Conservation (phyloP, 2,888 invertebrate genomes). For the Apamea anceps region DNA sequence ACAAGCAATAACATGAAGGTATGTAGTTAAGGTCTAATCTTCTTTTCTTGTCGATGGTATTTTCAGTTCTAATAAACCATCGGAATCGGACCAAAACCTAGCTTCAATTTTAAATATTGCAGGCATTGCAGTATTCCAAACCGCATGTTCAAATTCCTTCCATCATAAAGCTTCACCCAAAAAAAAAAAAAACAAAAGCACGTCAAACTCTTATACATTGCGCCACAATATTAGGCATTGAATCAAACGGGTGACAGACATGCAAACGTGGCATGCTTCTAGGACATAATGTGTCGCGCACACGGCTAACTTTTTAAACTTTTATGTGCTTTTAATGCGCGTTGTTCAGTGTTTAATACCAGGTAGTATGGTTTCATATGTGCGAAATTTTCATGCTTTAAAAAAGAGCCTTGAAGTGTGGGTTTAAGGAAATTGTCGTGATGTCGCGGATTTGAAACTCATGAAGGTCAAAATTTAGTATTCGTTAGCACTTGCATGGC, state of each 20-base stretch:
- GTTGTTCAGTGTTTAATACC: slow-evolving; percentile 49
- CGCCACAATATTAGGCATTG: slow-evolving; percentile 68
- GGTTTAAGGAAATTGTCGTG: not conserved
- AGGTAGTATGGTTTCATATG: slow-evolving; percentile 30
- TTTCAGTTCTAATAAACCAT: too few species aligned
- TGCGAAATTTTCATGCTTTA: slow-evolving; percentile 44
- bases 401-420: slow-evolving; percentile 45
- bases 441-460: slow-evolving; percentile 18
- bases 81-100: too few species aligned
- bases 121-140: slow-evolving; percentile 10
- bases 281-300: slow-evolving; percentile 71
- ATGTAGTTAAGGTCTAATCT: not conserved
- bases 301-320: slow-evolving; percentile 64
- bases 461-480: not conserved
- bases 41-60: too few species aligned
- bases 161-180: not conserved
- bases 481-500: not conserved
- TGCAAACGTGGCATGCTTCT: slow-evolving; percentile 80
- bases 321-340: slow-evolving; percentile 67
- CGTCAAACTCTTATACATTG: slow-evolving; percentile 58
- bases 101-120: not conserved
- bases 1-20: not conserved
- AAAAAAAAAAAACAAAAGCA: not conserved
- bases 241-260: slow-evolving; percentile 82
- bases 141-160: slow-evolving; percentile 22